A percentile compares a stretch with the other conserved stretches of the same genome.
Evolutionary conservation across 2,113 vertebrate genomes (phyloP).

Genomic region (Eira barbara): DNA sequence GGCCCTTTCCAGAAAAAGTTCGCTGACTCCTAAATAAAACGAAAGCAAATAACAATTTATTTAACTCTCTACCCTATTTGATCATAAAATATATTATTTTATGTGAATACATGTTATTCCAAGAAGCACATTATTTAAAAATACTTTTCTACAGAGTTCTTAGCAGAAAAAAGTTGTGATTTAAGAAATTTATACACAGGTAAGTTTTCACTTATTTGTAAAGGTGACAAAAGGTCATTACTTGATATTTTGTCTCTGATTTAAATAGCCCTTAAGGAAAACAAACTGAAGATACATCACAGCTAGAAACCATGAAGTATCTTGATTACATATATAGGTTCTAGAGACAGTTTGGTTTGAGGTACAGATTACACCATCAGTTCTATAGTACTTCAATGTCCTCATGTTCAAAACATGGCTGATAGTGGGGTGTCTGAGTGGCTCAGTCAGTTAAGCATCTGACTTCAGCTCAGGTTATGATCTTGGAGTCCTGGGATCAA

Average conservation of each 20-base stretch:
- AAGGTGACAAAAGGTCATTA: background rate
- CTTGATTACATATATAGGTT: background rate
- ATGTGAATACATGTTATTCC: background rate
- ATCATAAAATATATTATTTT: background rate
- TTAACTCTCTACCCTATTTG: background rate
- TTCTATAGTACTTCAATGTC: background rate
- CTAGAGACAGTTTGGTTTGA: background rate
- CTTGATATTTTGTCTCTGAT: background rate
- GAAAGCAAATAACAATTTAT: background rate
- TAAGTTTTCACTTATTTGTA: background rate
- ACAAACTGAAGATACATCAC: background rate
- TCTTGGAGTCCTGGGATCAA: background rate
- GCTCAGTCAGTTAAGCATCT: background rate
- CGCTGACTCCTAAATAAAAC: background rate
- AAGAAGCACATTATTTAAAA: background rate
- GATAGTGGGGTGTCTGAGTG: background rate
- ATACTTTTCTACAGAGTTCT: background rate
- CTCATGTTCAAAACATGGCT: background rate
- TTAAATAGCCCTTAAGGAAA: background rate
- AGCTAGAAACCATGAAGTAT: background rate
- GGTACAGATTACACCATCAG: background rate
- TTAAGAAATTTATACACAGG: background rate
- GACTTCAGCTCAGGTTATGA: background rate
- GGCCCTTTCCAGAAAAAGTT: background rate
- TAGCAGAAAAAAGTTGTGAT: background rate